Conservation (phyloP, 2,888 invertebrate genomes). For the Philonicus albiceps region DNA sequence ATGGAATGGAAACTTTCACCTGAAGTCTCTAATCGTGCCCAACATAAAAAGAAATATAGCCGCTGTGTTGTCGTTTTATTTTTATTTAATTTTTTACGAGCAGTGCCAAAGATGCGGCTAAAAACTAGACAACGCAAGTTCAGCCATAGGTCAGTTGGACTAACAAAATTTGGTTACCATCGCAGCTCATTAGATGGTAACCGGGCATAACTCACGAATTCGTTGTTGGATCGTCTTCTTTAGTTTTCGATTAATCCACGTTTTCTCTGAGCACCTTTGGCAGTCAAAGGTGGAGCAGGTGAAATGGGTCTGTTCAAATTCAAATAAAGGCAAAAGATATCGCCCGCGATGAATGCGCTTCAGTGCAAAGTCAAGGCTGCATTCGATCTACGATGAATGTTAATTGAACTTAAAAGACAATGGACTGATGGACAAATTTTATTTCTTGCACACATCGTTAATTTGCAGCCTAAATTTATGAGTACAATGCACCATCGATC, state of each 20-base stretch:
- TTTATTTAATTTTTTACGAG: neutral
- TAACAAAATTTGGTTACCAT: neutral
- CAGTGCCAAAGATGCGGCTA: neutral
- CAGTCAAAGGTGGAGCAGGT: neutral
- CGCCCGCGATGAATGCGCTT: neutral
- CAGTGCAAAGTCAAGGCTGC: conserved; percentile 18
- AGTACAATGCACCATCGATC: neutral
- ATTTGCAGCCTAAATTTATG: neutral
- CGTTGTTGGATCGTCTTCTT: neutral
- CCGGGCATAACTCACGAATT: neutral
- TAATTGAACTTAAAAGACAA: neutral
- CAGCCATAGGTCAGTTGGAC: neutral
- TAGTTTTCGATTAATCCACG: neutral
- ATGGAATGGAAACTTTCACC: conserved; percentile 17
- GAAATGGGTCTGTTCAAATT: neutral
- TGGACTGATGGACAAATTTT: neutral
- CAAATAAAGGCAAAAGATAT: neutral
- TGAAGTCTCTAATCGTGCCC: conserved; percentile 10
- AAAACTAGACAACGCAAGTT: neutral
- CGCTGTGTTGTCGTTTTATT: neutral
- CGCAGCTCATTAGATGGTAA: neutral
- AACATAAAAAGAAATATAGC: neutral
- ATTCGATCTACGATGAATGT: neutral
- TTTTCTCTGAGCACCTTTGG: neutral
- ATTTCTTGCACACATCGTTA: neutral